Evolutionary conservation across 2,888 invertebrate genomes (phyloP), one percentile per base, ranked within the genome.

Genomic region (Stenotaenia linearis): DNA sequence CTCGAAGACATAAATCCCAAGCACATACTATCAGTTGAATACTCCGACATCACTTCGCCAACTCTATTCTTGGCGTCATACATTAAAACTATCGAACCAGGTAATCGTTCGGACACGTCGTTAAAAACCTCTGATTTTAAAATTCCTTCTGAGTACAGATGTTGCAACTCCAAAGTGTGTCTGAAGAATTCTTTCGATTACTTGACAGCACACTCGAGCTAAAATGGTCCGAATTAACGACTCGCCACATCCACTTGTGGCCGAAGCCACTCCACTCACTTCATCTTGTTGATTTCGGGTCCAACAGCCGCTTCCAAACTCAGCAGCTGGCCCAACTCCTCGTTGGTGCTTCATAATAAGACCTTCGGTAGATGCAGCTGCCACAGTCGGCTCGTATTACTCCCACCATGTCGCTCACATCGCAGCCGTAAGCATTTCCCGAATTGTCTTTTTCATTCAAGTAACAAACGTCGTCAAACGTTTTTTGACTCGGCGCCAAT

Each of bases 231-330:
- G 90, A 83, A 97, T 92, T 75, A 98, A 88, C 86, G 97, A 93
- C 88, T 98, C 98, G 1, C 98, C 98, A 88, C 95, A 95, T 28
- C 98, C 97, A 28, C 96, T 93, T 1, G 96, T 95, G 82, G 92
- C 92, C 12, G 93, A 89, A 5, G 93, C 96, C 74, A 96, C 90
- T 6, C 93, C 91, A 9, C 84, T 30, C n/a, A n/a, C n/a, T n/a
- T n/a, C n/a, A n/a, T n/a, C n/a, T n/a, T n/a, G n/a, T 79, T 85
- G 90, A 90, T 83, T 92, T 90, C 81, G 95, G 6, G 89, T 96
- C 98, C 98, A 98, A 80, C 94, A 93, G 28, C 98, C 98, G 84
- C 95, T 92, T 6, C 96, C 98, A 88, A 93, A 97, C 1, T 89
- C 85, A 18, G 90, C 90, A 77, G 91, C 90, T 86, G 97, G 97